phyloP scores from a whole-genome alignment of 2,797 vertebrate genomes.

The Betta splendens region DNA sequence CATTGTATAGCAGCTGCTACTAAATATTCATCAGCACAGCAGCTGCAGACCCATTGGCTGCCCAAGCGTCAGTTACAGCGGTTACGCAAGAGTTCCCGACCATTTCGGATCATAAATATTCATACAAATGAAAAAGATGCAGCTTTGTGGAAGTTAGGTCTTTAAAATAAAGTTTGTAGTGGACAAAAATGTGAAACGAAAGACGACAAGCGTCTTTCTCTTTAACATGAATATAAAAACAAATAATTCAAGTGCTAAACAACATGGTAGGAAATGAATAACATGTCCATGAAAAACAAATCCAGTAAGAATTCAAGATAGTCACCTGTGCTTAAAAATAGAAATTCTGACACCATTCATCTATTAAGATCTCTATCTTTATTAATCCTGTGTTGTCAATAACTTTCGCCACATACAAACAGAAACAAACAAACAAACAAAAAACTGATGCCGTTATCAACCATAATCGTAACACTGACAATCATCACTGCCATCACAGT shows the following conservation, averaged over 20 bases:
- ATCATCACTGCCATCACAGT: slow-evolving; percentile 17
- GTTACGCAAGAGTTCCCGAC: slow-evolving; percentile 9
- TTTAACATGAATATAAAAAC: no score
- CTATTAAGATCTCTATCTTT: slow-evolving; percentile 36
- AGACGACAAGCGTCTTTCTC: no score
- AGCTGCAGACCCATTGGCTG: slow-evolving; percentile 20
- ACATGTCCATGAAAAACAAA: background rate
- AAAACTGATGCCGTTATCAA: background rate
- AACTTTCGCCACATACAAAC: slow-evolving; percentile 4
- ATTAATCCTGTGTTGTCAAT: slow-evolving; percentile 36
- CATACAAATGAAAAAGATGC: slow-evolving; percentile 9
- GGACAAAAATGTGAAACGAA: background rate
- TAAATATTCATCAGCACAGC: slow-evolving; percentile 29
- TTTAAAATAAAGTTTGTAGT: no score
- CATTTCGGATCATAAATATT: slow-evolving; percentile 15
- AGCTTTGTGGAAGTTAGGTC: slow-evolving; percentile 1
- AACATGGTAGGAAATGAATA: background rate
- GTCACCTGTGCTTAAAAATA: no score
- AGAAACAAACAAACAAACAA: background rate
- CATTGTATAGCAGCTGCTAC: slow-evolving; percentile 25
- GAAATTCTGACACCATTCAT: no score
- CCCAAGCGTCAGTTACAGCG: slow-evolving; percentile 6
- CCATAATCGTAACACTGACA: slow-evolving; percentile 1
- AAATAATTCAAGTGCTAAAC: background rate
- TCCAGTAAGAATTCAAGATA: no score